A percentile compares a stretch with the other conserved stretches of the same genome.
phyloP scores from a whole-genome alignment of 2,113 vertebrate genomes.

The Oriolus oriolus region DNA sequence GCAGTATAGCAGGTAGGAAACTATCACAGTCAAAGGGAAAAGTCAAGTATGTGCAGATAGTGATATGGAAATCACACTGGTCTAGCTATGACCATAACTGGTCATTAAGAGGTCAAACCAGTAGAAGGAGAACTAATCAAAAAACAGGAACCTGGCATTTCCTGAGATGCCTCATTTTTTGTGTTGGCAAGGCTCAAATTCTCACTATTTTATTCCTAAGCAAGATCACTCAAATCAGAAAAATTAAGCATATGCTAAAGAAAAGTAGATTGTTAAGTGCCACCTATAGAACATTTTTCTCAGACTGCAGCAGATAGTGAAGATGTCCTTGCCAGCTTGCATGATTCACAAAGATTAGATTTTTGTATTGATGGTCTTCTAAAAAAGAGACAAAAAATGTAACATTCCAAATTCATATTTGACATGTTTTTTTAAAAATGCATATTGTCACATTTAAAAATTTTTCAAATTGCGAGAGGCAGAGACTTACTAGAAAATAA shows the following conservation, averaged over 20 bases:
- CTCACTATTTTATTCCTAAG: not conserved
- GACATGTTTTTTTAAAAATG: not conserved
- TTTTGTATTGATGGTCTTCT: not conserved
- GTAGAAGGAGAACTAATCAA: not conserved
- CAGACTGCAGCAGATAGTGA: not conserved
- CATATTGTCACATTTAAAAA: not conserved
- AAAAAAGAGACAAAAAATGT: not conserved
- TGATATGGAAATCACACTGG: not conserved
- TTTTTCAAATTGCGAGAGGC: not conserved
- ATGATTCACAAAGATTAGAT: not conserved
- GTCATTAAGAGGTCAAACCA: not conserved
- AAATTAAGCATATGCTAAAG: not conserved
- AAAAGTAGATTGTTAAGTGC: not conserved
- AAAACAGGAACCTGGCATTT: not conserved
- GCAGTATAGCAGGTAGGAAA: not conserved
- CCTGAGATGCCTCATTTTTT: not conserved
- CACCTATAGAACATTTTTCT: not conserved
- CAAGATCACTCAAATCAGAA: not conserved
- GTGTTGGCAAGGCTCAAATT: not conserved
- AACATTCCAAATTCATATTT: not conserved
- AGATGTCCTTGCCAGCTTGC: not conserved
- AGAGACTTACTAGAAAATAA: not conserved
- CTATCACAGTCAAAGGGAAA: not conserved
- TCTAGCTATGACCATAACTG: not conserved
- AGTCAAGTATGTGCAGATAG: not conserved